Percentiles rank a stretch among this genome's conserved stretches.
These are phyloP conservation scores for Margarornis squamiger DNA, from an alignment of 2,797 vertebrate genomes.

Conservation along the genomic window DNA sequence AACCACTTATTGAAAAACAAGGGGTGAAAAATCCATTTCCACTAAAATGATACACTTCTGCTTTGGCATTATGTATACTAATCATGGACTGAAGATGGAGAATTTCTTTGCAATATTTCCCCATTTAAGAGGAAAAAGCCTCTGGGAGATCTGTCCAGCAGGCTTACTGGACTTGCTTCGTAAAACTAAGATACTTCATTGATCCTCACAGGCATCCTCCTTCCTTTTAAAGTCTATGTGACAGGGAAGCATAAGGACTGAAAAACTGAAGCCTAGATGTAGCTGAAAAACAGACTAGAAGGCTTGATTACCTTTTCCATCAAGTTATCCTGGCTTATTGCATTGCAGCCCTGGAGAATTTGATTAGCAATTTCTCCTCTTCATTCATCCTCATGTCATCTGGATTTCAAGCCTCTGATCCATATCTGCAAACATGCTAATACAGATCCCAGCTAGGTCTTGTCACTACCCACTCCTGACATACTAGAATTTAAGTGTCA, in stretches of 20 bases:
- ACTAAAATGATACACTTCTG: not conserved
- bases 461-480: not conserved
- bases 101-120: not conserved
- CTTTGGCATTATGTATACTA: not conserved
- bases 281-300: slow-evolving; percentile 29
- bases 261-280: not conserved
- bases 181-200: slow-evolving; percentile 4
- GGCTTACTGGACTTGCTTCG: not conserved
- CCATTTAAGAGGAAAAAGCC: not conserved
- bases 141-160: not conserved
- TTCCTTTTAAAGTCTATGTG: not conserved
- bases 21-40: not conserved
- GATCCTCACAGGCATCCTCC: not conserved
- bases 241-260: not conserved
- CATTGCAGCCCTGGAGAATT: slow-evolving; percentile 29
- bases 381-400: slow-evolving; percentile 19
- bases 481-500: not conserved
- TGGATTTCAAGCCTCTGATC: not conserved
- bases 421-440: not conserved
- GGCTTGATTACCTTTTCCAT: slow-evolving; percentile 48
- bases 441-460: not conserved
- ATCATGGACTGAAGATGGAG: not conserved
- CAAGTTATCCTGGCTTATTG: slow-evolving; percentile 29
- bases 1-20: not conserved
- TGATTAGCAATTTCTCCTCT: slow-evolving; percentile 40